Evolutionary conservation across 2,888 invertebrate genomes (phyloP).

Genomic region (Chymomyza procnemis): DNA sequence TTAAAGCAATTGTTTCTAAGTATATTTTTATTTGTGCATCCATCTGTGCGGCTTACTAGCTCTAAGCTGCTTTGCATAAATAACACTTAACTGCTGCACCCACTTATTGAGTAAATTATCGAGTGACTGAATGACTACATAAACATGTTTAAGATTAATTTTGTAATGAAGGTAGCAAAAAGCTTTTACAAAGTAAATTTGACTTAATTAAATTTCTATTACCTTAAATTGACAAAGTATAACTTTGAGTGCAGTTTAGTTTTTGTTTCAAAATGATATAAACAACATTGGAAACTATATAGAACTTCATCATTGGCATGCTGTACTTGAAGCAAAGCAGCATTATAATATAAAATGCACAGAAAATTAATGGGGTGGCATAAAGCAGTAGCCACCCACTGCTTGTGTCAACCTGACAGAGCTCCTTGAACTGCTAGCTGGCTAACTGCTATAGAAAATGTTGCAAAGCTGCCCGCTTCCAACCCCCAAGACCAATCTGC

Average conservation of each 20-base stretch:
- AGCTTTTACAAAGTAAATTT: too few species aligned
- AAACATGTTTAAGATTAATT: too few species aligned
- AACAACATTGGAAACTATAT: neutral
- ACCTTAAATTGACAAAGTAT: too few species aligned
- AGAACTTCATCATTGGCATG: slow-evolving; percentile 23
- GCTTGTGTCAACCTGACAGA: slow-evolving; percentile 1
- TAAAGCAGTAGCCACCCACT: slow-evolving; percentile 12
- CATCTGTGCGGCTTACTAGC: too few species aligned
- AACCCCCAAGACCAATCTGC: slow-evolving; percentile 23
- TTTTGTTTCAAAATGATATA: slow-evolving; percentile 7
- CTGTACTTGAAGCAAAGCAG: slow-evolving; percentile 56
- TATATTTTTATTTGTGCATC: neutral
- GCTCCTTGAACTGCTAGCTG: slow-evolving; percentile 41
- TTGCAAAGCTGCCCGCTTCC: slow-evolving; percentile 1
- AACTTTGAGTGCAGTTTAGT: too few species aligned
- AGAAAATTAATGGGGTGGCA: neutral
- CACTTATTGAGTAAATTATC: neutral
- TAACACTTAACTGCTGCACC: neutral
- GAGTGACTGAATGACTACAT: neutral
- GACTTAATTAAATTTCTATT: too few species aligned
- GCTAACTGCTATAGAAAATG: slow-evolving; percentile 10
- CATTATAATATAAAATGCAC: neutral
- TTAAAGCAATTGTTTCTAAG: too few species aligned
- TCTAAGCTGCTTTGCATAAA: neutral
- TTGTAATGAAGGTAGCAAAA: too few species aligned